phyloP scores from a whole-genome alignment of 2,113 vertebrate genomes.

The Oostethus manadensis region DNA sequence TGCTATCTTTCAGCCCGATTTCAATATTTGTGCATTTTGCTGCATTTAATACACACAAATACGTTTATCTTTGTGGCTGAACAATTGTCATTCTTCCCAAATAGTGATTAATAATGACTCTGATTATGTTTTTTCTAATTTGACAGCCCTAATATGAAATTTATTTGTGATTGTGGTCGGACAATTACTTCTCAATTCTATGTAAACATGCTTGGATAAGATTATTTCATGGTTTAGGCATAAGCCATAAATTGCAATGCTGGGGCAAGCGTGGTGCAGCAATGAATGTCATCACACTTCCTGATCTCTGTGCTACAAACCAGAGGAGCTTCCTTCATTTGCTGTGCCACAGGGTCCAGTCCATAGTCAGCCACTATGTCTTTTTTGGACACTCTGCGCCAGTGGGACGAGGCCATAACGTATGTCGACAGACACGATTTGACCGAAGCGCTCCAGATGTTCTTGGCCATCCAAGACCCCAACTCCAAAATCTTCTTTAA shows the following conservation, averaged over 20 bases:
- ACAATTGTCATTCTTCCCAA: too few species aligned
- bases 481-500: slow-evolving; percentile 91
- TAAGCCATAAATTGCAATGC: neutral
- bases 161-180: too few species aligned
- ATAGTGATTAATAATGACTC: too few species aligned
- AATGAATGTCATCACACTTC: slow-evolving; percentile 40
- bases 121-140: neutral
- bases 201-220: too few species aligned
- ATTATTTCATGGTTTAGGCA: too few species aligned
- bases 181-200: too few species aligned
- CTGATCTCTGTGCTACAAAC: slow-evolving; percentile 38
- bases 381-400: slow-evolving; percentile 82
- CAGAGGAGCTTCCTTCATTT: slow-evolving; percentile 40
- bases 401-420: slow-evolving; percentile 86
- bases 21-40: too few species aligned
- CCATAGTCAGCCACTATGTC: slow-evolving; percentile 74
- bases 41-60: too few species aligned
- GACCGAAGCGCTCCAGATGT: slow-evolving; percentile 70
- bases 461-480: slow-evolving; percentile 77
- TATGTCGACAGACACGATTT: slow-evolving; percentile 75
- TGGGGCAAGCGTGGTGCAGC: neutral
- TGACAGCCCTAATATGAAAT: too few species aligned
- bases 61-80: too few species aligned
- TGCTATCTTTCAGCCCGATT: too few species aligned
- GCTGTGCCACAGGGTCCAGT: neutral